These are phyloP conservation scores for Cancer borealis DNA, from an alignment of 2,888 invertebrate genomes.

Conservation along the genomic window DNA sequence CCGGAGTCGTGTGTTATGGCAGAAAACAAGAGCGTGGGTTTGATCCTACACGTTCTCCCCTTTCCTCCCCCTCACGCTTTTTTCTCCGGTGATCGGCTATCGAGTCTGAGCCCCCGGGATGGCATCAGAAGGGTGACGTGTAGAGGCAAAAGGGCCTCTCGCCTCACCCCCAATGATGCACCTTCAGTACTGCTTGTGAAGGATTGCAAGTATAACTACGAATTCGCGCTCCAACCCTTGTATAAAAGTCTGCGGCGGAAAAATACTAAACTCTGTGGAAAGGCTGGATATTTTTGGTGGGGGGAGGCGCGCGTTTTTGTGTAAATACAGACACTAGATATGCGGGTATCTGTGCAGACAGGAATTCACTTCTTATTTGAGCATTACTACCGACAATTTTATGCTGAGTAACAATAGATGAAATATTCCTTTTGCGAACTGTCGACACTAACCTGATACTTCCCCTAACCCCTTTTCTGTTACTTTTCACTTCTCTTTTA, in stretches of 20 bases:
- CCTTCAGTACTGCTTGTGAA: background rate
- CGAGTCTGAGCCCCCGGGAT: background rate
- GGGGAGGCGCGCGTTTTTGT: background rate
- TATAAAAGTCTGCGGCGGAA: background rate
- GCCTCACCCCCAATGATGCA: background rate
- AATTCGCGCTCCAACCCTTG: background rate
- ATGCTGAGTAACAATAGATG: background rate
- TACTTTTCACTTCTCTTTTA: background rate
- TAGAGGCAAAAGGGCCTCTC: background rate
- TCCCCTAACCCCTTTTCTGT: background rate
- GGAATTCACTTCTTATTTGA: background rate
- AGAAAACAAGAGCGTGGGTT: background rate
- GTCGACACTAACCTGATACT: background rate
- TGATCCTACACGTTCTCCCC: constrained; percentile 1
- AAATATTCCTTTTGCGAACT: background rate
- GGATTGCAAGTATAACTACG: background rate
- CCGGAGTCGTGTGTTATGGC: background rate
- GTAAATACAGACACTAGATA: constrained; percentile 1
- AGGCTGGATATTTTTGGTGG: background rate
- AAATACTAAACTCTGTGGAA: background rate
- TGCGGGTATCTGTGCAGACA: background rate
- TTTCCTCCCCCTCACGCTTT: background rate
- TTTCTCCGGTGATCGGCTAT: background rate
- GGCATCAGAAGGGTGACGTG: background rate
- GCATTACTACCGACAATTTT: background rate